phyloP scores from a whole-genome alignment of 2,888 invertebrate genomes.

The Mesorhabditis spiculigera region DNA sequence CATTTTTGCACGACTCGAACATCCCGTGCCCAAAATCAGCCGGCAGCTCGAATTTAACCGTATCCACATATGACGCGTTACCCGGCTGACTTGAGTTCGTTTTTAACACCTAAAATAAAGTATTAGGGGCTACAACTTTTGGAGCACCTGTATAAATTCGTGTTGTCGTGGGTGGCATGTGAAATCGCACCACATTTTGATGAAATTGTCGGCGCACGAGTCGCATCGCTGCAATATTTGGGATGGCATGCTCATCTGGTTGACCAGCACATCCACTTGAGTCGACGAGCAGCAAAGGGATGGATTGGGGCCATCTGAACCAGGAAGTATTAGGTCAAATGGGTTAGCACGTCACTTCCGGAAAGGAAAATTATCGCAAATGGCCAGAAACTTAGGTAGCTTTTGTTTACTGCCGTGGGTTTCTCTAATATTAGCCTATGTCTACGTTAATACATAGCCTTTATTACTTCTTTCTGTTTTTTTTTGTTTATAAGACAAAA shows the following conservation, averaged over 20 bases:
- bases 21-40: constrained; percentile 71
- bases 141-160: constrained; percentile 65
- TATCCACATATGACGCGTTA: constrained; percentile 45
- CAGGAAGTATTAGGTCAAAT: too few relatives aligned
- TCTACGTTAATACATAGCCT: too few relatives aligned
- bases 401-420: too few relatives aligned
- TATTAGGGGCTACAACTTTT: constrained; percentile 15
- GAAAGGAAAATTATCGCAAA: too few relatives aligned
- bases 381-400: too few relatives aligned
- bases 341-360: too few relatives aligned
- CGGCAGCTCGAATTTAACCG: constrained; percentile 72
- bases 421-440: too few relatives aligned
- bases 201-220: constrained; percentile 80
- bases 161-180: constrained; percentile 79
- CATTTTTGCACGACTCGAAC: constrained; percentile 75
- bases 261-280: constrained; percentile 37
- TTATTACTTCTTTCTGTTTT: too few relatives aligned
- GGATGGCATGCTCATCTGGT: constrained; percentile 65
- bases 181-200: constrained; percentile 77
- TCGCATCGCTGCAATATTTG: constrained; percentile 78
- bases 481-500: too few relatives aligned
- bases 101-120: constrained; percentile 9
- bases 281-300: constrained; percentile 38
- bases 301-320: too few relatives aligned
- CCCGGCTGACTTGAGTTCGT: constrained; percentile 14